Percentiles rank a stretch among this genome's conserved stretches.
Conservation (phyloP, 2,888 invertebrate species). For the Agrochola litura region DNA sequence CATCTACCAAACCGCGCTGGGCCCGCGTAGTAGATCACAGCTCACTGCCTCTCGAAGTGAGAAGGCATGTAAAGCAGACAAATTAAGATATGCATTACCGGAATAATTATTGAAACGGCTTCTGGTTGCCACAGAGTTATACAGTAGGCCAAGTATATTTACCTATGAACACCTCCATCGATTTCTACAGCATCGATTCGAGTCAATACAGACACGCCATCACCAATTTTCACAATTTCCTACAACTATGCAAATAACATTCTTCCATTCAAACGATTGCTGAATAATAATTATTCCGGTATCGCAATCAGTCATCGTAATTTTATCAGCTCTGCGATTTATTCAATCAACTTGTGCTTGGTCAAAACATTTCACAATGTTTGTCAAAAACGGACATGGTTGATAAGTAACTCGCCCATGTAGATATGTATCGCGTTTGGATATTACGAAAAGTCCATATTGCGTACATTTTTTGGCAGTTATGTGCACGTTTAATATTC, state of each 20-base stretch:
- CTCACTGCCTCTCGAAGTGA: too few species aligned
- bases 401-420: conserved; percentile 62
- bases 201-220: conserved; percentile 2
- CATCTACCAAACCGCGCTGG: too few species aligned
- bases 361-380: conserved; percentile 74
- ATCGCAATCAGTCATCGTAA: conserved; percentile 56
- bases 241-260: conserved; percentile 49
- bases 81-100: not conserved
- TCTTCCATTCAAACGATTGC: conserved; percentile 27
- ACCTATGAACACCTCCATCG: not conserved
- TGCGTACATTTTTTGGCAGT: conserved; percentile 57
- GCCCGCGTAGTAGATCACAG: too few species aligned
- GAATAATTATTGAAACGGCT: not conserved
- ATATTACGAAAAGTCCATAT: conserved; percentile 68
- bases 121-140: not conserved
- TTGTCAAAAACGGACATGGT: conserved; percentile 68
- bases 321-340: conserved; percentile 61
- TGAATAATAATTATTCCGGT: conserved; percentile 52
- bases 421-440: conserved; percentile 67
- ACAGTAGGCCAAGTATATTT: not conserved
- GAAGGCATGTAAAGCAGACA: too few species aligned
- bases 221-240: conserved; percentile 52
- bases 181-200: not conserved
- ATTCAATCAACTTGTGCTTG: conserved; percentile 70
- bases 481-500: conserved; percentile 37